phyloP scores from a whole-genome alignment of 35 echinoderm and acorn worm species.

The Patiria miniata region DNA sequence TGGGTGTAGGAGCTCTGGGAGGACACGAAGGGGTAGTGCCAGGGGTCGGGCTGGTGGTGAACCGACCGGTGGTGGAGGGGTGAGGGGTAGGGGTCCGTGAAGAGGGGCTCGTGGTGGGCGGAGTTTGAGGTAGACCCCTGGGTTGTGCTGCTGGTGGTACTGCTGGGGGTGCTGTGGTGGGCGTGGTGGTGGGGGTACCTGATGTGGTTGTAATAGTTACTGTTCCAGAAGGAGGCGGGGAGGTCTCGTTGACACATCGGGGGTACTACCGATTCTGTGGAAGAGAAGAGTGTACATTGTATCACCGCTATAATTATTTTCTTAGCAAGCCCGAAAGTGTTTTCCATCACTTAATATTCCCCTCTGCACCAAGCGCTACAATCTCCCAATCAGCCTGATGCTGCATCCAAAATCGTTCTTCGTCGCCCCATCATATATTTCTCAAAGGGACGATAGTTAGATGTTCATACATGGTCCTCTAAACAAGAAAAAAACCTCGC shows the following conservation, averaged over 20 bases:
- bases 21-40: slow-evolving; percentile 71
- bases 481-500: too few species aligned
- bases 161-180: slow-evolving; percentile 30
- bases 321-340: neutral
- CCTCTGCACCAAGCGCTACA: too few species aligned
- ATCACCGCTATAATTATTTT: too few species aligned
- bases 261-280: slow-evolving; percentile 21
- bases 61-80: slow-evolving; percentile 53
- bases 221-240: slow-evolving; percentile 98
- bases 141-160: slow-evolving; percentile 17
- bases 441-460: too few species aligned
- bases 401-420: too few species aligned
- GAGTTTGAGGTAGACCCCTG: neutral
- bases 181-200: neutral
- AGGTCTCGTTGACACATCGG: slow-evolving; percentile 89
- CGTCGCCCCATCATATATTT: too few species aligned
- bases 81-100: slow-evolving; percentile 63
- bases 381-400: too few species aligned
- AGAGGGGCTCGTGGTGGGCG: slow-evolving; percentile 49
- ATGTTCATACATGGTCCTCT: too few species aligned
- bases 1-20: slow-evolving; percentile 68
- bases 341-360: neutral
- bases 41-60: slow-evolving; percentile 25
- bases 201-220: slow-evolving; percentile 61
- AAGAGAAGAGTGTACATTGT: too few species aligned